Base-by-base conservation (phyloP, 2,888 invertebrate species). In the Sthenelais limicola region DNA sequence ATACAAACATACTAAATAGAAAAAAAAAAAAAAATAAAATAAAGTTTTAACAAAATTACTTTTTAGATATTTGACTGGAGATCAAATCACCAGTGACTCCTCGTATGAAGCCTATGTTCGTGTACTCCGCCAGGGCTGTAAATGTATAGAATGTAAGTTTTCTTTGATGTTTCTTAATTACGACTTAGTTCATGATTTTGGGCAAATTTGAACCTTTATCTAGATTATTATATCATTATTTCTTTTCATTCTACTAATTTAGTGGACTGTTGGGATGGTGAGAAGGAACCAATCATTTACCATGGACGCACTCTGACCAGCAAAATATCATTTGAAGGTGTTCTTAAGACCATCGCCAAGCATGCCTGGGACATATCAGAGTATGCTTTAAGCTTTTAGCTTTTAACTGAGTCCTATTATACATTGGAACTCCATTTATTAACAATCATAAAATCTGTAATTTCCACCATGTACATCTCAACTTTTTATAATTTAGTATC, bases 281-380 rank as follows among this genome's bases (percentile, higher is more conserved):
- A 96, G 83, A 70, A 90, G 90, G 62, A 96, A 93, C 97, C 97
- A 0, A 93, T 95, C 82, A 96, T 98, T 78, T 98, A 94, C 86
- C 98, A 98, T 87, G 98, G 98, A 0, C 96, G 96, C 86, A 98
- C 98, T 0, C 91, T 98, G 76, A 98, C 98, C 0, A 94, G 95
- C 0, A 96, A 96, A 89, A 95, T 98, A 24, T 92, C 93, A 89
- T 95, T 98, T 84, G 91, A 94, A 85, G 98, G 98, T 86, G 98
- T 97, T 0, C 91, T 98, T 26, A 92, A 93, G 82, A 94, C 93
- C 0, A 98, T 98, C 69, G 94, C 94, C 83, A 96, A 97, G 79
- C 94, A 97, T 85, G 97, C 98, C 0, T 98, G 98, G 87, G 91
- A 92, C 0, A 92, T 93, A 0, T 96, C 97, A 0, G 95, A 96